phyloP scores from a whole-genome alignment of 2,113 vertebrate genomes.

The Talpa occidentalis region DNA sequence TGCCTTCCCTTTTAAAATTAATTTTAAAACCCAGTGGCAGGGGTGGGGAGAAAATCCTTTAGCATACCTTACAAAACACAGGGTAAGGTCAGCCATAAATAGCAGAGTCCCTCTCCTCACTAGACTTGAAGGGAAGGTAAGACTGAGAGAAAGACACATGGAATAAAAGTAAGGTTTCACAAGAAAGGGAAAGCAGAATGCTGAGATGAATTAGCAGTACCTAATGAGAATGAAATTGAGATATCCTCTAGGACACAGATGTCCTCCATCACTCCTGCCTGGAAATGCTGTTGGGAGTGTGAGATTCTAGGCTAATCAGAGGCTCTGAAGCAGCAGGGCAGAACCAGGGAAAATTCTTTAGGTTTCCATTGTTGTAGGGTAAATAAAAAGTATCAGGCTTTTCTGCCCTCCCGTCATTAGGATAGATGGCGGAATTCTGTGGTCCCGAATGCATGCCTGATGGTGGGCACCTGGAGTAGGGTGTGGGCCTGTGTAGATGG shows the following conservation, averaged over 20 bases:
- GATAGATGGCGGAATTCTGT: too few species aligned
- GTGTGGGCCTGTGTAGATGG: too few species aligned
- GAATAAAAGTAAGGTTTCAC: conserved; percentile 78
- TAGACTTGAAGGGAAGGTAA: conserved; percentile 76
- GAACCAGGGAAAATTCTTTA: neutral
- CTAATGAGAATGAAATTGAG: neutral
- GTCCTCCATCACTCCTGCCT: conserved; percentile 56
- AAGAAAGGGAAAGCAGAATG: conserved; percentile 76
- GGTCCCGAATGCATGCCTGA: too few species aligned
- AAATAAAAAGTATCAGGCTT: too few species aligned
- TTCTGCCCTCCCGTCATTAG: too few species aligned
- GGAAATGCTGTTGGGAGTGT: conserved; percentile 18
- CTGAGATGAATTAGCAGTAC: conserved; percentile 78
- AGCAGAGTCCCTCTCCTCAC: conserved; percentile 75
- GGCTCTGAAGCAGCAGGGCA: neutral
- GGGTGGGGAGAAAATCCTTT: conserved; percentile 70
- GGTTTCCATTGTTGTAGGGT: too few species aligned
- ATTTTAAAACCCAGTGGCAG: conserved; percentile 79
- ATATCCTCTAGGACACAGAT: conserved; percentile 32
- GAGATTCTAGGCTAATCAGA: neutral
- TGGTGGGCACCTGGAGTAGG: too few species aligned
- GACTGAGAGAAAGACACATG: neutral
- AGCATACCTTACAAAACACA: conserved; percentile 1
- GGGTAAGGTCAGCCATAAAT: conserved; percentile 51
- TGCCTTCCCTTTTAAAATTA: conserved; percentile 81